phyloP scores from a whole-genome alignment of 2,113 vertebrate species.

The Anseranas semipalmata region DNA sequence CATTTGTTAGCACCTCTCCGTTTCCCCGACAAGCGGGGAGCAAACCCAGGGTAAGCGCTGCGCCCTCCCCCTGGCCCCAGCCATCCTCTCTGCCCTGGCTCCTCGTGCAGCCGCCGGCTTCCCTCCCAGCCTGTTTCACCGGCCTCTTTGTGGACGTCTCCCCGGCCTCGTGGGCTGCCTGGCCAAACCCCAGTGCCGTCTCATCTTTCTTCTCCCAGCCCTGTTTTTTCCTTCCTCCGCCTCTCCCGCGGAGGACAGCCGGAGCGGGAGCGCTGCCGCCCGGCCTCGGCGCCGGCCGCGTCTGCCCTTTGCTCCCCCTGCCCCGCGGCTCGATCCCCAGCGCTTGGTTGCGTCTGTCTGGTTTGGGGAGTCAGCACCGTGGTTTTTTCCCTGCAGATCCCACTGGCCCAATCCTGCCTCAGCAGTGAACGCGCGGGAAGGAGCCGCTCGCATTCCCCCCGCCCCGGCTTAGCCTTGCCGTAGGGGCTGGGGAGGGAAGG shows the following conservation, averaged over 20 bases:
- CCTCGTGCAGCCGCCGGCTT: fast-evolving
- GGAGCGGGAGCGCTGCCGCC: not conserved
- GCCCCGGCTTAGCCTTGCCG: not conserved
- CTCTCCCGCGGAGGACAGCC: not conserved
- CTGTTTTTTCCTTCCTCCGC: not conserved
- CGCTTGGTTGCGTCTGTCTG: fast-evolving
- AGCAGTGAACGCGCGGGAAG: not conserved
- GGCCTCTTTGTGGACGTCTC: not conserved
- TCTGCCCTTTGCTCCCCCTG: slow-evolving; percentile 43
- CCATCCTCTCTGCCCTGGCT: not conserved
- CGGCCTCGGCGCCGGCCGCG: not conserved
- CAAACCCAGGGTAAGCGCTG: no score
- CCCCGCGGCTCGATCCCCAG: fast-evolving
- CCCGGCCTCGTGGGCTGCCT: not conserved
- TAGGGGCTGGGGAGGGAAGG: not conserved
- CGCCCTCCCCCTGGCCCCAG: fast-evolving
- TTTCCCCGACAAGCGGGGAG: not conserved
- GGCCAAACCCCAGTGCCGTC: not conserved
- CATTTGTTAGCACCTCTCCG: fast-evolving
- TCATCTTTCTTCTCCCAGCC: not conserved
- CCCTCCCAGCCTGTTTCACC: not conserved
- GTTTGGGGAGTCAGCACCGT: fast-evolving
- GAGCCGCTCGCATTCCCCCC: not conserved
- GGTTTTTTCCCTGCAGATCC: not conserved
- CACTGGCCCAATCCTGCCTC: not conserved